Conservation (phyloP, 2,797 vertebrate species). For the Tolypeutes matacus region DNA sequence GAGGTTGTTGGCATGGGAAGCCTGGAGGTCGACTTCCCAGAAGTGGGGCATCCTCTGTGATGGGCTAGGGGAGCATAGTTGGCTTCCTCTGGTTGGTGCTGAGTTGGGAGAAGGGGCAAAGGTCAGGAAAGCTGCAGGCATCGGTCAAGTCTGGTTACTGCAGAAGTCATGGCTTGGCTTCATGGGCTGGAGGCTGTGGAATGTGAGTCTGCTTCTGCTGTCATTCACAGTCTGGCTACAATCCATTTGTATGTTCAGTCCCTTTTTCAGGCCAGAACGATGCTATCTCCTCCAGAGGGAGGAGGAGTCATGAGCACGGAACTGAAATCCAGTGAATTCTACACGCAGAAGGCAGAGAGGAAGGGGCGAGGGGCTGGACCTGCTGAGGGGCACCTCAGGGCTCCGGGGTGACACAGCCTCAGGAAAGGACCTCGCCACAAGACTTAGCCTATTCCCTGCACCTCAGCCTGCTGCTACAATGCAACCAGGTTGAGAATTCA, state of each 20-base stretch:
- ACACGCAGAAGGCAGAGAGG: accelerated
- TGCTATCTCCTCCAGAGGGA: accelerated
- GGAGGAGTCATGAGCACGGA: accelerated
- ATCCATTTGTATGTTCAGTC: accelerated
- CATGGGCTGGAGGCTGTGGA: too few relatives aligned
- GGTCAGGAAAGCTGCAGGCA: neutral
- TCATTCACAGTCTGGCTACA: accelerated
- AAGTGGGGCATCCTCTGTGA: accelerated
- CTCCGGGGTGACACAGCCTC: accelerated
- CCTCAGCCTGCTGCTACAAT: too few relatives aligned
- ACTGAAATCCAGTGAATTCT: accelerated
- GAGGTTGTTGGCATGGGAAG: accelerated
- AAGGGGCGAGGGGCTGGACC: too few relatives aligned
- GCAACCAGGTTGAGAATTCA: accelerated
- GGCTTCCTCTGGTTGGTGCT: neutral
- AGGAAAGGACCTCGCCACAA: neutral
- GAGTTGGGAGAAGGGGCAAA: accelerated
- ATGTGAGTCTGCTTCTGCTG: accelerated
- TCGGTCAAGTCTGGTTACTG: accelerated
- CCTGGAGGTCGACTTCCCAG: accelerated
- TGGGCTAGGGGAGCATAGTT: accelerated
- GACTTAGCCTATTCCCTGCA: accelerated
- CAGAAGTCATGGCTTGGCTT: accelerated
- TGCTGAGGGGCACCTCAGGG: accelerated
- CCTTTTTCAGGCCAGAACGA: neutral